Percentiles rank a stretch among this genome's conserved stretches.
phyloP scores from a whole-genome alignment of 2,797 vertebrate genomes.

The Halcyon smyrnensis region DNA sequence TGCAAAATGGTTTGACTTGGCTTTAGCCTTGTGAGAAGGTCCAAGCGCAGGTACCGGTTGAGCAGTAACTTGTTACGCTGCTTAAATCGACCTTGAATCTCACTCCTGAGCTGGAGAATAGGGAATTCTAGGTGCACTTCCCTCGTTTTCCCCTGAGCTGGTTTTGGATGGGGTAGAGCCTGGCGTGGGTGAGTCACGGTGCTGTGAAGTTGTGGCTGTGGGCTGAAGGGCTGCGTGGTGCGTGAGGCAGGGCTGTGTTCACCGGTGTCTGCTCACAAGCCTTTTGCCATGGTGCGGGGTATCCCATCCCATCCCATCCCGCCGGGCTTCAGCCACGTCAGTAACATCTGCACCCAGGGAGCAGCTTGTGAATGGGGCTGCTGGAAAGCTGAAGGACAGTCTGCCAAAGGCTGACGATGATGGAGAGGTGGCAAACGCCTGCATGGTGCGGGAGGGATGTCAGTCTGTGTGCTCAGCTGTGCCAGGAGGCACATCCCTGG shows the following conservation, averaged over 20 bases:
- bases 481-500: fast-evolving
- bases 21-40: neutral
- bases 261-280: neutral
- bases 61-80: conserved; percentile 22
- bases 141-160: neutral
- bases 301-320: neutral
- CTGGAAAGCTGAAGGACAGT: neutral
- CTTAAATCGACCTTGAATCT: neutral
- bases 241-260: neutral
- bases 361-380: neutral
- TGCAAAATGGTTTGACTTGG: neutral
- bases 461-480: neutral
- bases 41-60: neutral
- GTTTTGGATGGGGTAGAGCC: neutral
- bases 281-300: neutral
- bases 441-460: neutral
- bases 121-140: neutral
- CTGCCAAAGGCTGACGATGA: neutral
- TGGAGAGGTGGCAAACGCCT: neutral
- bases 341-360: fast-evolving
- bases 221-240: neutral
- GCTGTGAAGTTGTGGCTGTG: neutral
- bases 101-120: neutral
- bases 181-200: neutral
- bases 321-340: neutral